phyloP scores from a whole-genome alignment of 2,888 invertebrate species.

The Campaea margaritaria region DNA sequence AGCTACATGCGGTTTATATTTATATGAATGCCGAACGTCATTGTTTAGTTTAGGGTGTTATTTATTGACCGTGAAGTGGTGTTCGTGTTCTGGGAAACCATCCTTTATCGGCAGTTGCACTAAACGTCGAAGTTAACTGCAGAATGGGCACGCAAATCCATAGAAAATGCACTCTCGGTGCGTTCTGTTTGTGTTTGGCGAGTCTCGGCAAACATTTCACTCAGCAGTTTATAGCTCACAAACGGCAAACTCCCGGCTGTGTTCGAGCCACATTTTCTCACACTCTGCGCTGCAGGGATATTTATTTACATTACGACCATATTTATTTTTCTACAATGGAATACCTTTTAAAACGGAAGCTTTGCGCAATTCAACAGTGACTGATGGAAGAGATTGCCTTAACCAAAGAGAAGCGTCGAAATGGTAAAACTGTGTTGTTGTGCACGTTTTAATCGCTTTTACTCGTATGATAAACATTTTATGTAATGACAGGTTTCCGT shows the following conservation, averaged over 20 bases:
- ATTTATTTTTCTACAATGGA: slow-evolving; percentile 17
- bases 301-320: slow-evolving; percentile 40
- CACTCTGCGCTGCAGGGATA: slow-evolving; percentile 32
- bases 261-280: slow-evolving; percentile 45
- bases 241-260: slow-evolving; percentile 46
- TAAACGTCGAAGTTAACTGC: slow-evolving; percentile 30
- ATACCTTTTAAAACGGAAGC: slow-evolving; percentile 18
- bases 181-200: slow-evolving; percentile 59
- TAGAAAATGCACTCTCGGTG: slow-evolving; percentile 53
- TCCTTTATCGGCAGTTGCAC: not conserved
- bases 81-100: not conserved
- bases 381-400: slow-evolving; percentile 9
- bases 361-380: slow-evolving; percentile 7
- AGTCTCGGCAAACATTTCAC: slow-evolving; percentile 58
- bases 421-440: too few species aligned
- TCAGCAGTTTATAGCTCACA: slow-evolving; percentile 45
- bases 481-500: too few species aligned
- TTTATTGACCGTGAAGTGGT: not conserved
- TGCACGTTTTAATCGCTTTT: too few species aligned
- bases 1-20: too few species aligned
- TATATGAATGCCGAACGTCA: too few species aligned
- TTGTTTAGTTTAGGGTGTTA: not conserved
- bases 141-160: slow-evolving; percentile 45
- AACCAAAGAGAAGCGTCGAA: not conserved
- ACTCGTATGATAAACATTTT: too few species aligned